phyloP scores from a whole-genome alignment of 1,140 invertebrate genomes.

The Drosophila parabipectinata region DNA sequence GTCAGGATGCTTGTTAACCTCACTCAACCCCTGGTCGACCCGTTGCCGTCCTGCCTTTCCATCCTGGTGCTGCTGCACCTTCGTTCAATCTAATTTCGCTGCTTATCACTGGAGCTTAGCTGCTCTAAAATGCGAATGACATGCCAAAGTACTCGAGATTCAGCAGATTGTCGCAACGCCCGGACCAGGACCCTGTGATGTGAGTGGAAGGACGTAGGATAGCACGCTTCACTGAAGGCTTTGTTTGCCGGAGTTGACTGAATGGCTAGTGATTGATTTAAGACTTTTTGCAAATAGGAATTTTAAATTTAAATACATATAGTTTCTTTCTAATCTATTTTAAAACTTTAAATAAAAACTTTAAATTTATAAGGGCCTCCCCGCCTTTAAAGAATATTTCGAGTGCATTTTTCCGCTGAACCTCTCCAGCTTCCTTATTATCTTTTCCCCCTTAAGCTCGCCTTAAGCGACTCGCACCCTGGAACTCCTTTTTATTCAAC shows the following conservation, averaged over 20 bases:
- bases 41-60: not conserved
- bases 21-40: conserved; percentile 2
- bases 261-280: conserved; percentile 33
- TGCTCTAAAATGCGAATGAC: conserved; percentile 81
- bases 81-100: conserved; percentile 80
- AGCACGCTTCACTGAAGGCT: conserved; percentile 66
- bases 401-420: not conserved
- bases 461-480: not conserved
- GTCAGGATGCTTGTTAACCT: conserved; percentile 59
- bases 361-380: too few relatives aligned
- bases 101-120: conserved; percentile 79
- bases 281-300: not conserved
- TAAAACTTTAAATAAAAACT: too few relatives aligned
- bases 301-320: not conserved
- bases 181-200: conserved; percentile 18
- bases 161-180: conserved; percentile 66
- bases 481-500: conserved; percentile 27
- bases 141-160: conserved; percentile 79
- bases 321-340: not conserved
- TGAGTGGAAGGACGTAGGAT: conserved; percentile 12
- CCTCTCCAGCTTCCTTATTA: not conserved
- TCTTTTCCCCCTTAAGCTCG: conserved; percentile 7
- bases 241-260: conserved; percentile 64
- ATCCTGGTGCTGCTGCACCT: conserved; percentile 53
- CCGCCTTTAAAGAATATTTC: conserved; percentile 4